These are phyloP conservation scores for Alligator mississippiensis DNA, from an alignment of 2,113 vertebrate genomes.

Conservation along the genomic window DNA sequence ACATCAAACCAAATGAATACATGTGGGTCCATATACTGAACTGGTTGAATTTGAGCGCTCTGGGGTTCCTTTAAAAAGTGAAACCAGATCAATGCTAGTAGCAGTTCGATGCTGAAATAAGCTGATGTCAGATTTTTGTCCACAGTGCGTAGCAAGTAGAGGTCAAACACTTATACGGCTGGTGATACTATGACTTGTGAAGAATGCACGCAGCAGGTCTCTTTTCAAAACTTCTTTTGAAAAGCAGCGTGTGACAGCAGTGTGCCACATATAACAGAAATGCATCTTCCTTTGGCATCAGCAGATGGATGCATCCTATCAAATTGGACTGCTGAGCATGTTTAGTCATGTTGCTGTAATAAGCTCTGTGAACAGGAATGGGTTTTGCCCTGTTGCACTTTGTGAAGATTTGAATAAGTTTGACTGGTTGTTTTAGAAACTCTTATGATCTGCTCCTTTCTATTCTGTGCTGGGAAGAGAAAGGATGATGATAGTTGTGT, in stretches of 20 bases:
- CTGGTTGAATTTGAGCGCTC: slow-evolving; percentile 30
- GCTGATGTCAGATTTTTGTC: slow-evolving; percentile 70
- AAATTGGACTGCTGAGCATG: slow-evolving; percentile 36
- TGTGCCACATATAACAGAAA: slow-evolving; percentile 51
- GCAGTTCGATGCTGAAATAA: slow-evolving; percentile 62
- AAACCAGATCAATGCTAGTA: background rate
- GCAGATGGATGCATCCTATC: slow-evolving; percentile 64
- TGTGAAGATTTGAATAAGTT: slow-evolving; percentile 48
- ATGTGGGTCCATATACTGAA: background rate
- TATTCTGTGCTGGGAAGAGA: background rate
- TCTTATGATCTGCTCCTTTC: slow-evolving; percentile 1
- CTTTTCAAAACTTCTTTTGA: slow-evolving; percentile 69
- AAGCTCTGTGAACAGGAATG: slow-evolving; percentile 44
- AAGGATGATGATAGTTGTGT: background rate
- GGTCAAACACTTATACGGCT: slow-evolving; percentile 56
- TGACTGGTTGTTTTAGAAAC: slow-evolving; percentile 50
- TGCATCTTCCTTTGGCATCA: slow-evolving; percentile 62
- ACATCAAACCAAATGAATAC: slow-evolving; percentile 52
- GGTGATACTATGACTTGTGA: slow-evolving; percentile 62
- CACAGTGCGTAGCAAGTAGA: slow-evolving; percentile 49
- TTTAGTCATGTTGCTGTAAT: slow-evolving; percentile 60
- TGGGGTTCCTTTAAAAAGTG: background rate
- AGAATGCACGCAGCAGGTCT: slow-evolving; percentile 64
- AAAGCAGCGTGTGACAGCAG: slow-evolving; percentile 54
- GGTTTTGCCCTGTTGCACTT: slow-evolving; percentile 37